Conservation (phyloP, 2,797 vertebrate species). For the Dicrostonyx torquatus region DNA sequence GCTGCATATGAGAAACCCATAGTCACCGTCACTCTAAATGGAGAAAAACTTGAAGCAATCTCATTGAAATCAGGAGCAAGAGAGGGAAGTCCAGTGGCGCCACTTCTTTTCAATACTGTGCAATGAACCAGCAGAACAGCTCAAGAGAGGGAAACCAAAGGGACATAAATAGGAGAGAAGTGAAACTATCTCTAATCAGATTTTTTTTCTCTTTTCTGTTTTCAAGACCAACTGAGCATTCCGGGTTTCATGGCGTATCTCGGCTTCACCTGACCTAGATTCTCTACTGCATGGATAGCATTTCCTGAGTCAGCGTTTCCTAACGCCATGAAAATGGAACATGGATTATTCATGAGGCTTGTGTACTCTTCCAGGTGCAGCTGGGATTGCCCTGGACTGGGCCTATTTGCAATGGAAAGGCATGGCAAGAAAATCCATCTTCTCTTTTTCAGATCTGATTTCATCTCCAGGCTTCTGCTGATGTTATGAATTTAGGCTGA, state of each 20-base stretch:
- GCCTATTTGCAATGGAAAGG: slow-evolving; percentile 68
- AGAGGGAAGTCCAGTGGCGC: accelerated
- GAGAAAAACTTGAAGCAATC: background rate
- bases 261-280: background rate
- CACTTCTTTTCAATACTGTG: background rate
- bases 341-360: slow-evolving; percentile 75
- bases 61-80: background rate
- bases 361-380: slow-evolving; percentile 56
- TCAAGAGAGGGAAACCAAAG: background rate
- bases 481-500: slow-evolving; percentile 59
- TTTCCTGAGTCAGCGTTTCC: slow-evolving; percentile 64
- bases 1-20: background rate
- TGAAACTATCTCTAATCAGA: background rate
- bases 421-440: slow-evolving; percentile 74
- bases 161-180: background rate
- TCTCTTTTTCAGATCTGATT: slow-evolving; percentile 68
- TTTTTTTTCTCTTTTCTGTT: slow-evolving; percentile 29
- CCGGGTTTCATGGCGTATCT: background rate
- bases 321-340: background rate
- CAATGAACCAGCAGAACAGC: background rate
- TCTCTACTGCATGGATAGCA: background rate
- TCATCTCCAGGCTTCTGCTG: slow-evolving; percentile 50
- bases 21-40: background rate
- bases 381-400: slow-evolving; percentile 34
- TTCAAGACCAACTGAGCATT: background rate